Conservation (phyloP, 2,113 vertebrate genomes). For the Chrysochloris asiatica region DNA sequence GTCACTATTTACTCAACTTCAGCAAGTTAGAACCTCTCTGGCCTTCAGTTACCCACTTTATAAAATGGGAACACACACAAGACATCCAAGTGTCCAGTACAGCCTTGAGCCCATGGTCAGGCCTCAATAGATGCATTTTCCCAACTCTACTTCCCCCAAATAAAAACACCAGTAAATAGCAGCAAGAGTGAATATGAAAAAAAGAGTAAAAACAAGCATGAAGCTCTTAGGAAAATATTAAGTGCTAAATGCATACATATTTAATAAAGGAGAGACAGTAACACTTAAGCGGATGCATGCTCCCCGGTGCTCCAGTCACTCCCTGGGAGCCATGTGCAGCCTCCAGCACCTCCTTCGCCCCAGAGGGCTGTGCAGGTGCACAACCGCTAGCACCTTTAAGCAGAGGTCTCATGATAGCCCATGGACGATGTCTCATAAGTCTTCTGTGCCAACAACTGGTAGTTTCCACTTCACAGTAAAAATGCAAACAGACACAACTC, state of each 20-base stretch:
- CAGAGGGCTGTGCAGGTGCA: background rate
- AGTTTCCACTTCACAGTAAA: background rate
- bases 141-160: background rate
- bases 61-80: background rate
- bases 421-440: accelerated
- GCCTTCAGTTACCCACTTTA: background rate
- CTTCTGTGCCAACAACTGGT: background rate
- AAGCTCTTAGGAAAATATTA: constrained; percentile 35
- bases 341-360: background rate
- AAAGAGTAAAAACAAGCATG: background rate
- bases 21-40: background rate
- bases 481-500: background rate
- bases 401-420: background rate
- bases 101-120: background rate
- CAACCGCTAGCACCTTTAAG: background rate
- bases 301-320: background rate
- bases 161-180: background rate
- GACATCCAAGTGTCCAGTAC: accelerated
- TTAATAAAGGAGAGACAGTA: constrained; percentile 28
- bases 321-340: accelerated
- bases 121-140: background rate
- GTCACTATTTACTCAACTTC: accelerated
- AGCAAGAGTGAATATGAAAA: background rate
- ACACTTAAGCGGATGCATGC: constrained; percentile 13
- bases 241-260: constrained; percentile 58